Percentiles rank a stretch among this genome's conserved stretches.
These are phyloP conservation scores for Sthenelais limicola DNA, from an alignment of 2,888 invertebrate species.

Conservation along the genomic window DNA sequence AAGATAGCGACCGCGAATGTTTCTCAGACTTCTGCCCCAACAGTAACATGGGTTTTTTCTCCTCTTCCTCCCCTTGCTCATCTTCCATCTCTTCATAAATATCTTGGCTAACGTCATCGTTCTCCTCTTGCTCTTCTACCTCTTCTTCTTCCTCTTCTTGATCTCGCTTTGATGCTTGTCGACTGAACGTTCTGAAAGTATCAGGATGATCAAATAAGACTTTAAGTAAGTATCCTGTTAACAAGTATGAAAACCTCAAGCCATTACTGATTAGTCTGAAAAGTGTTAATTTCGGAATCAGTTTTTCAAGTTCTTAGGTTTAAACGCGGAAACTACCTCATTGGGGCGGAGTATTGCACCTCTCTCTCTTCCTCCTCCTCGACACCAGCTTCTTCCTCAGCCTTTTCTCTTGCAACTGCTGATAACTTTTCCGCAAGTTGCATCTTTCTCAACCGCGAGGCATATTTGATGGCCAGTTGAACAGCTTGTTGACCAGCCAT, in stretches of 20 bases:
- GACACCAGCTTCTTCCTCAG: slow-evolving; percentile 55
- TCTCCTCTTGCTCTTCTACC: slow-evolving; percentile 45
- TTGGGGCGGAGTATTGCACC: not conserved
- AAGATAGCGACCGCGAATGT: slow-evolving; percentile 41
- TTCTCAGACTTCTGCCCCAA: slow-evolving; percentile 13
- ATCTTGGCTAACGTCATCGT: slow-evolving; percentile 36
- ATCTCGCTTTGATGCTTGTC: too few species aligned
- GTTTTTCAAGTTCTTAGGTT: too few species aligned
- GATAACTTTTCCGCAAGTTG: slow-evolving; percentile 85
- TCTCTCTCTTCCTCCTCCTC: slow-evolving; percentile 49
- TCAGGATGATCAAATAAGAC: too few species aligned
- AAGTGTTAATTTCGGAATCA: too few species aligned
- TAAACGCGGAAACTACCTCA: too few species aligned
- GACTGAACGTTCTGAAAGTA: too few species aligned
- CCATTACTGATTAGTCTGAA: too few species aligned
- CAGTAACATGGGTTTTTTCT: slow-evolving; percentile 33
- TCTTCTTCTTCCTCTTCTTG: slow-evolving; percentile 56
- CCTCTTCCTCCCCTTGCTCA: slow-evolving; percentile 51
- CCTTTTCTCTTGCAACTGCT: slow-evolving; percentile 74
- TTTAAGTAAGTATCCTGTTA: too few species aligned
- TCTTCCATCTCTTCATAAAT: slow-evolving; percentile 47
- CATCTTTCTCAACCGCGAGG: slow-evolving; percentile 82
- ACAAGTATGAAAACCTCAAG: too few species aligned
- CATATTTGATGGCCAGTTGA: slow-evolving; percentile 90
- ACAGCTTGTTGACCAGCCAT: slow-evolving; percentile 84